Evolutionary conservation across 2,113 vertebrate genomes (phyloP).

Genomic region (Gasterosteus nipponicus): DNA sequence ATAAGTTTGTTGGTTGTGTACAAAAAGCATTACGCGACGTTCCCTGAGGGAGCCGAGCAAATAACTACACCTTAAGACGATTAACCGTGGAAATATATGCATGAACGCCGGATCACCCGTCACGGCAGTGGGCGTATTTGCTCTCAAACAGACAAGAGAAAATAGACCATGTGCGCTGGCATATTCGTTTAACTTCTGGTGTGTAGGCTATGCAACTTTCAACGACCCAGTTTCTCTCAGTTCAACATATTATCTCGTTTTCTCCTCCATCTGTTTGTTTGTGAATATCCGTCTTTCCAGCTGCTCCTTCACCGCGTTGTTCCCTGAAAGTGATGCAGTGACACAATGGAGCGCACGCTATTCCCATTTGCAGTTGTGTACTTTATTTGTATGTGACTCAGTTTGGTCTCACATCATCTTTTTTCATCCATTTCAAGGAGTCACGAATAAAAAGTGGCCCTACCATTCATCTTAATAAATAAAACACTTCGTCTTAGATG

Average conservation of each 20-base stretch:
- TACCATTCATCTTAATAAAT: background rate
- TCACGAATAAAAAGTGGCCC: conserved; percentile 8
- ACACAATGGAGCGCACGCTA: background rate
- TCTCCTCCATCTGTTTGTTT: conserved; percentile 9
- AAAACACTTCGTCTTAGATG: background rate
- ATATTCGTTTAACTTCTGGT: background rate
- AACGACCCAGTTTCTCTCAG: conserved; percentile 8
- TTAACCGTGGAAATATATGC: background rate
- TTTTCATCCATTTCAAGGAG: background rate
- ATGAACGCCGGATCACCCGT: background rate
- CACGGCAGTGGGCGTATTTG: background rate
- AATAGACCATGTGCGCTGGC: background rate
- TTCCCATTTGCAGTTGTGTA: background rate
- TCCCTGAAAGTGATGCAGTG: background rate
- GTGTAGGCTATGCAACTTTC: background rate
- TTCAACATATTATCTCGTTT: conserved; percentile 25
- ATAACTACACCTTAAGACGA: background rate
- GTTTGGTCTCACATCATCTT: background rate
- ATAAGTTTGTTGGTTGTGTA: too few relatives aligned
- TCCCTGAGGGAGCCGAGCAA: background rate
- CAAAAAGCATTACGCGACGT: background rate
- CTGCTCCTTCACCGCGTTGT: background rate
- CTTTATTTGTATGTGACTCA: conserved; percentile 1
- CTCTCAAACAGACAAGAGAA: background rate
- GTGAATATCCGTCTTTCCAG: background rate